phyloP scores from a whole-genome alignment of 2,113 vertebrate genomes.

The Periophthalmus modestus region DNA sequence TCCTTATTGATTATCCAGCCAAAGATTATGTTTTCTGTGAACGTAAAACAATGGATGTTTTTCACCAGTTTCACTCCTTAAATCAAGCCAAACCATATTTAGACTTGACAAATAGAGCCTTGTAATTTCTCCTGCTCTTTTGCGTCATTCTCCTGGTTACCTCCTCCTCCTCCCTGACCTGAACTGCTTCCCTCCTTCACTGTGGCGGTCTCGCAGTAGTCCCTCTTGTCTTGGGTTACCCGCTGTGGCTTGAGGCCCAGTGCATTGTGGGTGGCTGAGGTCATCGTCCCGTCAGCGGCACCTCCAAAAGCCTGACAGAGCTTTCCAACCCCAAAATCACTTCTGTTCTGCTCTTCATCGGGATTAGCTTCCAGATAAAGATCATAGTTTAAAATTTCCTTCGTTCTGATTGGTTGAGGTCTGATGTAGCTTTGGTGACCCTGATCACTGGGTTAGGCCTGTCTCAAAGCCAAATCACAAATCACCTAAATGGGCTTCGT shows the following conservation, averaged over 20 bases:
- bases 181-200: slow-evolving; percentile 8
- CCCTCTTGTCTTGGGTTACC: slow-evolving; percentile 38
- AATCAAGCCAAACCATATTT: background rate
- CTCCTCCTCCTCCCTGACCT: background rate
- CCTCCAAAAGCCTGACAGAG: slow-evolving; percentile 48
- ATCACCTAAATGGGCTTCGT: slow-evolving; percentile 34
- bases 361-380: slow-evolving; percentile 39
- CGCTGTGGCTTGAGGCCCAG: slow-evolving; percentile 24
- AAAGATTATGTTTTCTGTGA: background rate
- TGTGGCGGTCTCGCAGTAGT: slow-evolving; percentile 27
- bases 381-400: slow-evolving; percentile 33
- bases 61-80: background rate
- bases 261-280: slow-evolving; percentile 54
- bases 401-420: slow-evolving; percentile 25
- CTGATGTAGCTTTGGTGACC: slow-evolving; percentile 11
- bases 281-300: slow-evolving; percentile 53
- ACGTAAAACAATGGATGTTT: background rate
- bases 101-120: background rate
- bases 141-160: background rate
- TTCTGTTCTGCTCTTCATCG: background rate
- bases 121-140: background rate
- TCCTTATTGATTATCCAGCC: no score
- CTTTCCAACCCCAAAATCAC: slow-evolving; percentile 20
- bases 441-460: slow-evolving; percentile 41
- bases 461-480: slow-evolving; percentile 30